Base-by-base conservation (phyloP, 2,113 vertebrate genomes). In the Plotosus lineatus region DNA sequence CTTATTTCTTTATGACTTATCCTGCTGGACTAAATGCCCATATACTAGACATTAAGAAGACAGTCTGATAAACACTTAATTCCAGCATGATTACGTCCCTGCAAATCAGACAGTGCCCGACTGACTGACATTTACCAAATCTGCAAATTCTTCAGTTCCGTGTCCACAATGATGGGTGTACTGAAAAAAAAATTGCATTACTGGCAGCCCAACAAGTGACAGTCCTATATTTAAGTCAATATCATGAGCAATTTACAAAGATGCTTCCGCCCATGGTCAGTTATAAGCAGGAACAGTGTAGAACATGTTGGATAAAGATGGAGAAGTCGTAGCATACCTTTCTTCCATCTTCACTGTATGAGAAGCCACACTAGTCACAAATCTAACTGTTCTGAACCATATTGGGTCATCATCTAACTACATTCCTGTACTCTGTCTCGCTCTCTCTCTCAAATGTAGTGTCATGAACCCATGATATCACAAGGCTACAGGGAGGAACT, bases 171-270 rank as follows among this genome's bases (percentile, higher is more conserved):
- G 90, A 92, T 89, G 77, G 89, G 92, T 91, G 88, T 83, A 44
- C 51, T 66, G 80, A 84, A 87, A 85, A 88, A n/a, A 91, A 73
- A 91, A 86, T 68, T 66, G 83, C 86, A 77, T 88, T 90, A 89
- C 86, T 91, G 89, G 87, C 88, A 85, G 88, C 82, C 83, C 88
- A 88, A 90, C 88, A 90, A 78, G 89, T 87, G 88, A 83, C 82
- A 78, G 86, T 83, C 60, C 85, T 89, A 86, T 76, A 66, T 83
- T 86, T 89, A 89, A 90, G 85, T 84, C 88, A 91, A 89, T 89
- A 91, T 92, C 90, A 78, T 66, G 89, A 92, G 91, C 89, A 90
- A 91, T 91, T 88, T 89, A 89, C 89, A 90, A 91, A 85, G 55
- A 83, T 78, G 84, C 84, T 78, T 48, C 15, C 82, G 92, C 79